phyloP scores from a whole-genome alignment of 2,888 invertebrate species.

The Maniola hyperantus region DNA sequence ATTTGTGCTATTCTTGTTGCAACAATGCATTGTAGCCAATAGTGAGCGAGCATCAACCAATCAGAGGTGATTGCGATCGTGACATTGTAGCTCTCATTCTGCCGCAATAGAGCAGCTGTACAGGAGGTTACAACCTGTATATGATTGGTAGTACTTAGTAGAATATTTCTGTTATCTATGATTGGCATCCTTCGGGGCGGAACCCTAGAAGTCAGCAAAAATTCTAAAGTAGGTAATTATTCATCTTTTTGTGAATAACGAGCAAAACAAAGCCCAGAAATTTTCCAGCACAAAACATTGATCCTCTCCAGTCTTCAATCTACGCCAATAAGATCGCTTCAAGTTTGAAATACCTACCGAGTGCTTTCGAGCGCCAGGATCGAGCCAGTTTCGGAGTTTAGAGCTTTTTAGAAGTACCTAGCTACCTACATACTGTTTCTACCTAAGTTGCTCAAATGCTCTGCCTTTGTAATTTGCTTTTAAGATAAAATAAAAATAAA shows the following conservation, averaged over 20 bases:
- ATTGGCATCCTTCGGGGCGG: too few species aligned
- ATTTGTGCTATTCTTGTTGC: too few species aligned
- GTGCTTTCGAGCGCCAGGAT: not conserved
- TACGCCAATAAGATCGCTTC: constrained; percentile 11
- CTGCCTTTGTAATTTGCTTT: constrained; percentile 27
- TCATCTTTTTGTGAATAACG: not conserved
- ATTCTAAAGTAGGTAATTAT: not conserved
- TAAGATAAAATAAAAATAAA: too few species aligned
- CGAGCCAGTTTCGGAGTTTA: constrained; percentile 12
- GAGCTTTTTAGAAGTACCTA: constrained; percentile 21
- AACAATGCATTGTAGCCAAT: too few species aligned
- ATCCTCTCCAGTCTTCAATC: not conserved
- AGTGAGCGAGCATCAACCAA: too few species aligned
- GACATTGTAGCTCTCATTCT: too few species aligned
- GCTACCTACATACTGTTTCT: too few species aligned
- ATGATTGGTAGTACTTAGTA: too few species aligned
- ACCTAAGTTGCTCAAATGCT: constrained; percentile 18
- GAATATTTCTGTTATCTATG: too few species aligned
- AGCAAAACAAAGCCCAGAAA: not conserved
- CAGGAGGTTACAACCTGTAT: too few species aligned
- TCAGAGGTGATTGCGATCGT: too few species aligned
- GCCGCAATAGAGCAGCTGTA: too few species aligned
- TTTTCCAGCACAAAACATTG: not conserved
- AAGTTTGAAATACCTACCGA: constrained; percentile 8
- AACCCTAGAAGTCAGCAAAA: not conserved